Evolutionary conservation across 2,888 invertebrate genomes (phyloP).

Genomic region (Steromphala cineraria): DNA sequence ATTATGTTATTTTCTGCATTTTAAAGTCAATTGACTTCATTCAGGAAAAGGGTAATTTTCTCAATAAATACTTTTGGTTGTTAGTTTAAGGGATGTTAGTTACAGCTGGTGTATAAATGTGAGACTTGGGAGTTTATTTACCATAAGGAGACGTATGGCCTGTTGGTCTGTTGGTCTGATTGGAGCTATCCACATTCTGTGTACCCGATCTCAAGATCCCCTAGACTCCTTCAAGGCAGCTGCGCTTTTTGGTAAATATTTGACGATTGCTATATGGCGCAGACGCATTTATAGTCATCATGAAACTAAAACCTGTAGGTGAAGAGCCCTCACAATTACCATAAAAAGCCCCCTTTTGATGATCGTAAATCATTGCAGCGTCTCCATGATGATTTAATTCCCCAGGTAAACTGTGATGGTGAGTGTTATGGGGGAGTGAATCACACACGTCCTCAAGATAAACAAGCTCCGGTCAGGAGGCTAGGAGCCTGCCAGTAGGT

Average conservation of each 20-base stretch:
- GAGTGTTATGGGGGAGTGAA: neutral
- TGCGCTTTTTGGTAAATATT: slow-evolving; percentile 23
- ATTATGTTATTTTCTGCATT: neutral
- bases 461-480: neutral
- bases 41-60: too few species aligned
- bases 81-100: too few species aligned
- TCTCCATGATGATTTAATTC: slow-evolving; percentile 14
- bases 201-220: neutral
- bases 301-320: slow-evolving; percentile 12
- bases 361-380: slow-evolving; percentile 3
- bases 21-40: too few species aligned
- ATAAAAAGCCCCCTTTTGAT: slow-evolving; percentile 12
- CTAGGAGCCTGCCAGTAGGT: neutral
- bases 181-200: neutral
- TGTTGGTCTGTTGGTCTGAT: neutral
- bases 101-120: too few species aligned
- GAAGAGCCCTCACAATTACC: slow-evolving; percentile 20
- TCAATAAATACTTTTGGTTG: too few species aligned
- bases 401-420: slow-evolving; percentile 1
- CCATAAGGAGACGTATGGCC: neutral
- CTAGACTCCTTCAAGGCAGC: neutral
- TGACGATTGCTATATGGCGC: slow-evolving; percentile 20
- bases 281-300: slow-evolving; percentile 20
- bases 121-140: too few species aligned
- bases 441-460: neutral